phyloP scores from a whole-genome alignment of 2,113 vertebrate genomes.

The Puffinus mauretanicus region DNA sequence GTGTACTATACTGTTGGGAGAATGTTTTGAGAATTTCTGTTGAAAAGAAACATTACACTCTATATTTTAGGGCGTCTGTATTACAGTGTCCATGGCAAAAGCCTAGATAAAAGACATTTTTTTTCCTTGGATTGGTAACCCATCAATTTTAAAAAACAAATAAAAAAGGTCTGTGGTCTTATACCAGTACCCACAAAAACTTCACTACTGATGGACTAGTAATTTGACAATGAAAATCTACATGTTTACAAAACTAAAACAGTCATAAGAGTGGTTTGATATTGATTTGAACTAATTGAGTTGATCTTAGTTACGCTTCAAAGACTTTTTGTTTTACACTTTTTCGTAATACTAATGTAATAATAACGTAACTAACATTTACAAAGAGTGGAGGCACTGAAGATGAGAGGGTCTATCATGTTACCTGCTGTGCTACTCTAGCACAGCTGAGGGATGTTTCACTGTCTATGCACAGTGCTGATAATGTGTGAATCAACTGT shows the following conservation, averaged over 20 bases:
- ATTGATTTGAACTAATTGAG: neutral
- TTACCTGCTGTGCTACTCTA: neutral
- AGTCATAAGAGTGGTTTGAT: neutral
- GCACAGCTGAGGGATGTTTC: neutral
- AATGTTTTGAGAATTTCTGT: neutral
- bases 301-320: neutral
- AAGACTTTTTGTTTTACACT: neutral
- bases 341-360: neutral
- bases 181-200: neutral
- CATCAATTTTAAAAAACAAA: neutral
- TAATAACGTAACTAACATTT: neutral
- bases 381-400: neutral
- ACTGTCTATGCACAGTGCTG: neutral
- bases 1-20: neutral
- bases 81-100: neutral
- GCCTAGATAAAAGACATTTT: neutral
- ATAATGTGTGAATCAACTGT: neutral
- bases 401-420: neutral
- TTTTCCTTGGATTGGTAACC: neutral
- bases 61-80: neutral
- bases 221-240: neutral
- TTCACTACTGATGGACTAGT: neutral
- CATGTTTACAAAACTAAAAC: neutral
- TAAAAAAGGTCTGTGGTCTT: neutral
- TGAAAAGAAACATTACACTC: neutral